These are phyloP conservation scores for Calephelis perditalis DNA, from an alignment of 2,888 invertebrate genomes.

Conservation along the genomic window DNA sequence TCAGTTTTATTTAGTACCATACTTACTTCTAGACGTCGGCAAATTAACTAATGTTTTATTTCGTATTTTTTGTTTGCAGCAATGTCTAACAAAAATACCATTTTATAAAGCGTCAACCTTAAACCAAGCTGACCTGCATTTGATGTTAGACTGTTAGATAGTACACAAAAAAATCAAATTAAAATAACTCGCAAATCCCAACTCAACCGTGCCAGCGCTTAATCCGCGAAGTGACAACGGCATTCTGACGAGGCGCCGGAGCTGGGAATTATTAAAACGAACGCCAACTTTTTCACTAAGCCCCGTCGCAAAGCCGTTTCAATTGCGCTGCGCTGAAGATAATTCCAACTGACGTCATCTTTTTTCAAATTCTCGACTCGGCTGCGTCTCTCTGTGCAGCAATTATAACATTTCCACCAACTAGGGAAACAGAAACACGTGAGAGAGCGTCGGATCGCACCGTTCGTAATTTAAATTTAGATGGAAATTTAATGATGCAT, in stretches of 20 bases:
- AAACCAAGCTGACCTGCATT: conserved; percentile 4
- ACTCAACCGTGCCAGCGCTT: conserved; percentile 76
- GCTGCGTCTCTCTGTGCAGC: conserved; percentile 73
- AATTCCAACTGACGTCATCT: conserved; percentile 78
- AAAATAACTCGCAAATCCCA: conserved; percentile 76
- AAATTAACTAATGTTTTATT: too few species aligned
- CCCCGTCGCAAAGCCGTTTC: conserved; percentile 77
- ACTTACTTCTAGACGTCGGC: too few species aligned
- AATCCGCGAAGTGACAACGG: conserved; percentile 78
- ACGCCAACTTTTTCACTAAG: conserved; percentile 79
- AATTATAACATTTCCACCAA: conserved; percentile 77
- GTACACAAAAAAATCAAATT: conserved; percentile 71
- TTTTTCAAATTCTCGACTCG: conserved; percentile 74
- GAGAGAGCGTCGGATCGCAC: conserved; percentile 68
- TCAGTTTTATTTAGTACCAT: too few species aligned
- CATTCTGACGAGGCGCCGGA: conserved; percentile 78
- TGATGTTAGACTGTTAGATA: conserved; percentile 30
- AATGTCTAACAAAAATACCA: conserved; percentile 8
- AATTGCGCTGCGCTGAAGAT: conserved; percentile 78
- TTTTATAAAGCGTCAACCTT: conserved; percentile 1
- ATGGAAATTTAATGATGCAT: conserved; percentile 79
- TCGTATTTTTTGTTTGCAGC: not conserved
- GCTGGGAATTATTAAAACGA: conserved; percentile 78
- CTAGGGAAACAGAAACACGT: conserved; percentile 77
- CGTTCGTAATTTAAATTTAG: conserved; percentile 77